Percentiles rank a stretch among this genome's conserved stretches.
Evolutionary conservation across 2,113 vertebrate species (phyloP).

Genomic region (Melanerpes formicivorus): DNA sequence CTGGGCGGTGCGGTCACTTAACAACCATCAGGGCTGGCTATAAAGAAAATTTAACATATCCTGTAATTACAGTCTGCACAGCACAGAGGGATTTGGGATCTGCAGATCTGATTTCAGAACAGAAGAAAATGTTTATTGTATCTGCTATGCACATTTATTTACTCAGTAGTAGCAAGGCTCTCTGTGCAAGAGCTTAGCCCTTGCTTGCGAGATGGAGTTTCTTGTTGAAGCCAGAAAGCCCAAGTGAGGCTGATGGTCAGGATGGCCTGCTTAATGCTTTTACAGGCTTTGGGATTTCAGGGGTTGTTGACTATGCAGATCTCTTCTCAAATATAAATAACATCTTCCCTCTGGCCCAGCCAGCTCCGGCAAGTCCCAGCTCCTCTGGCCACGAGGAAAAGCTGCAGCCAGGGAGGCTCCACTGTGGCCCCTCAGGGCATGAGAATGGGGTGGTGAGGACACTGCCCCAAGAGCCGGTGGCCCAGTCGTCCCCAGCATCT

Average conservation of each 20-base stretch:
- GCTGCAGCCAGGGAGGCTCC: not conserved
- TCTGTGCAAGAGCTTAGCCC: slow-evolving; percentile 16
- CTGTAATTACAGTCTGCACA: slow-evolving; percentile 86
- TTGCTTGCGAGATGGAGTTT: slow-evolving; percentile 56
- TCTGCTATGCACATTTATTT: slow-evolving; percentile 77
- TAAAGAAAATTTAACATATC: slow-evolving; percentile 87
- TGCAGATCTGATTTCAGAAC: slow-evolving; percentile 79
- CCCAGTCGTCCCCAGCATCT: accelerated
- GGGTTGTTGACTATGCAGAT: not conserved
- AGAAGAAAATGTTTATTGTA: slow-evolving; percentile 81
- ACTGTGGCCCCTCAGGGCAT: accelerated
- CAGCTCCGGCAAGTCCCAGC: not conserved
- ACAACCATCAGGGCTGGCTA: slow-evolving; percentile 79
- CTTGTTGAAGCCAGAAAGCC: slow-evolving; percentile 69
- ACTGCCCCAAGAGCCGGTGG: accelerated
- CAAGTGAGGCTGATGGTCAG: not conserved
- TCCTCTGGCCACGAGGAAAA: not conserved
- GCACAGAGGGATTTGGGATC: slow-evolving; percentile 72
- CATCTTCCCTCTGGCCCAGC: not conserved
- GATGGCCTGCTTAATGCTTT: slow-evolving; percentile 70
- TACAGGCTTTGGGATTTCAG: slow-evolving; percentile 51
- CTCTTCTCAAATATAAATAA: slow-evolving; percentile 54
- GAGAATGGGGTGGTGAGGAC: not conserved
- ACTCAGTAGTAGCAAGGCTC: slow-evolving; percentile 63
- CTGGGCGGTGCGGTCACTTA: slow-evolving; percentile 80